A percentile compares a stretch with the other conserved stretches of the same genome.
phyloP scores from a whole-genome alignment of 2,888 invertebrate species.

The Pollenia amentaria region DNA sequence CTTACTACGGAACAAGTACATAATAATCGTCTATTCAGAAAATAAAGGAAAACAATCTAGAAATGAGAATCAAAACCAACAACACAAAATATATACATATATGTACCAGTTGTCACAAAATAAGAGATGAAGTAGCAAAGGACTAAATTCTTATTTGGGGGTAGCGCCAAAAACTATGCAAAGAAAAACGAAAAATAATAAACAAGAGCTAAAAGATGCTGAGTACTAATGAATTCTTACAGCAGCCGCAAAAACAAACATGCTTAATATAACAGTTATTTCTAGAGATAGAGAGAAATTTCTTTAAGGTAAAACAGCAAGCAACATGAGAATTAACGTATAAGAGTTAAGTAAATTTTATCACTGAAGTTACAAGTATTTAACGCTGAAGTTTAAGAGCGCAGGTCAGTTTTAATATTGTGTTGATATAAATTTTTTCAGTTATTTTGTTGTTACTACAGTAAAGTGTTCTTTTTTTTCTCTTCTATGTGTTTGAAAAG shows the following conservation, averaged over 20 bases:
- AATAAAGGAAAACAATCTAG: neutral
- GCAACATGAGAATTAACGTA: neutral
- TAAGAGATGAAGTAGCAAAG: constrained; percentile 32
- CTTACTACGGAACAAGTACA: constrained; percentile 52
- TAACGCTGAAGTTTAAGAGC: neutral
- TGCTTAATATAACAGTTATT: constrained; percentile 41
- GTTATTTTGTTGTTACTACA: neutral
- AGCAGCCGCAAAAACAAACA: constrained; percentile 5
- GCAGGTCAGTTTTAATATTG: constrained; percentile 10
- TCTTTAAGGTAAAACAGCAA: too few species aligned
- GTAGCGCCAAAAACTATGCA: constrained; percentile 67
- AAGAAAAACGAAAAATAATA: constrained; percentile 8
- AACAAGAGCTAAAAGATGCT: constrained; percentile 31
- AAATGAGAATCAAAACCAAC: constrained; percentile 3
- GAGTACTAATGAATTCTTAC: constrained; percentile 12
- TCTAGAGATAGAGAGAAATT: neutral
- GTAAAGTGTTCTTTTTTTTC: neutral
- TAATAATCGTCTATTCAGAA: constrained; percentile 12
- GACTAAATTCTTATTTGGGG: constrained; percentile 37
- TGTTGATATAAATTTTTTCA: neutral
- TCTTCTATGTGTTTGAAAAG: constrained; percentile 8
- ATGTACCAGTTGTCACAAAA: neutral
- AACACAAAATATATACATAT: constrained; percentile 4
- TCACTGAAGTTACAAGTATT: neutral
- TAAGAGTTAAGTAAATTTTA: constrained; percentile 19